Base-by-base conservation (phyloP, 2,888 invertebrate genomes). In the Tinea pellionella region DNA sequence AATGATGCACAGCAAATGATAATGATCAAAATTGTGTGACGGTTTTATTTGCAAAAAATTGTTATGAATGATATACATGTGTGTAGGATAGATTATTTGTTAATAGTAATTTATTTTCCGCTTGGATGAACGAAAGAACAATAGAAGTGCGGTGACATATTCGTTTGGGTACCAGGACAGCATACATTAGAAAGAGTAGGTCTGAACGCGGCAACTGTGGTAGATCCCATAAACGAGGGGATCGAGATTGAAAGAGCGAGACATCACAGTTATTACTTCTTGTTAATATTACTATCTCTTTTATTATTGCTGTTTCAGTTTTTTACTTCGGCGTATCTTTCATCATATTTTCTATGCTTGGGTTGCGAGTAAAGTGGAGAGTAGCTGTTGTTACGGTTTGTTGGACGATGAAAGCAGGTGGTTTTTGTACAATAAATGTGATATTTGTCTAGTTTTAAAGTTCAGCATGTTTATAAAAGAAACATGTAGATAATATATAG, bases 151-250 rank as follows among this genome's bases (percentile, higher is more conserved):
- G 66, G 59, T 65, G 68, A 66, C 65, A 69, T 65, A 67, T 65
- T 66, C 64, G 66, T 59, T 24, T 18, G 37, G 58, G 62, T 68
- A 74, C 72, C 65, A 74, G 70, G 72, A 47, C 41, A 63, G 7
- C 61, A 72, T 66, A 64, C 65, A 59, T 13, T 47, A 11, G 15
- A 12, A 56, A 57, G 61, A 64, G 64, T 43, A 2, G 16, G 15
- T 8, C 13, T 6, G n/a, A 47, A n/a, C 47, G 8, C 47, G n/a
- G 9, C 13, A 47, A 15, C 8, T n/a, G n/a, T n/a, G 47, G 15
- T 47, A 15, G 16, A 47, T 16, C 47, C 47, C 16, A 47, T 47
- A 47, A 47, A 47, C 47, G 47, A 47, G 47, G 42, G 47, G 47
- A 47, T 9, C 8, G 15, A 16, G 9, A 9, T 47, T 15, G 47